phyloP scores from a whole-genome alignment of 2,113 vertebrate species.

The Nerophis lumbriciformis region DNA sequence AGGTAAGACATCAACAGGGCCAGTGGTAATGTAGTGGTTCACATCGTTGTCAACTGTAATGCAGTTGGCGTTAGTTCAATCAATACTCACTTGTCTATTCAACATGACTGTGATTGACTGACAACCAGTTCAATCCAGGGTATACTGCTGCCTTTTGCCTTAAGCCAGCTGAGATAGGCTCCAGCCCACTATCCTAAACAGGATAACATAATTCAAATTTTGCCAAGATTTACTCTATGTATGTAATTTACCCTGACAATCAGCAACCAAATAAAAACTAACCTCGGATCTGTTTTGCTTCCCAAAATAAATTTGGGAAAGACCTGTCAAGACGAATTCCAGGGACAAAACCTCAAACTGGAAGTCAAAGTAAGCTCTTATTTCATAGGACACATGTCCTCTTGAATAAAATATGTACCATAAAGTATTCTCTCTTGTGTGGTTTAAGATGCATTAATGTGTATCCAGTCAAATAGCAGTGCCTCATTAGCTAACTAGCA shows the following conservation, averaged over 20 bases:
- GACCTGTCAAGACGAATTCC: background rate
- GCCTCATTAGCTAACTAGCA: conserved; percentile 37
- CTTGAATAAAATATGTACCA: background rate
- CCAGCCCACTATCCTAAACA: no score
- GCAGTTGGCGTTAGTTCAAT: no score
- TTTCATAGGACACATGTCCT: background rate
- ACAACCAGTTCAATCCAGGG: background rate
- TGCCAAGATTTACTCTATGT: no score
- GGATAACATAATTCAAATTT: no score
- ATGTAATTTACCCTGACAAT: no score
- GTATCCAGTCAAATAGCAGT: conserved; percentile 19
- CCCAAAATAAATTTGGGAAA: background rate
- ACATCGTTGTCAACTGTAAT: no score
- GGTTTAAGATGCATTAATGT: background rate
- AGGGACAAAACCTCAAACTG: conserved; percentile 4
- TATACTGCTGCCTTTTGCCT: background rate
- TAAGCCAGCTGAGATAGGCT: background rate
- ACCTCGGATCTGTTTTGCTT: background rate
- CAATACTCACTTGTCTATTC: no score
- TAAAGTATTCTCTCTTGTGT: background rate
- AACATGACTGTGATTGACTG: no score
- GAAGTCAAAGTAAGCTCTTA: background rate
- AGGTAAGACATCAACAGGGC: no score
- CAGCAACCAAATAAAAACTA: background rate
- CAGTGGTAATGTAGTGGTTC: no score